A percentile compares a stretch with the other conserved stretches of the same genome.
Evolutionary conservation across 2,888 invertebrate species (phyloP).

Genomic region (Diarsia rubi): DNA sequence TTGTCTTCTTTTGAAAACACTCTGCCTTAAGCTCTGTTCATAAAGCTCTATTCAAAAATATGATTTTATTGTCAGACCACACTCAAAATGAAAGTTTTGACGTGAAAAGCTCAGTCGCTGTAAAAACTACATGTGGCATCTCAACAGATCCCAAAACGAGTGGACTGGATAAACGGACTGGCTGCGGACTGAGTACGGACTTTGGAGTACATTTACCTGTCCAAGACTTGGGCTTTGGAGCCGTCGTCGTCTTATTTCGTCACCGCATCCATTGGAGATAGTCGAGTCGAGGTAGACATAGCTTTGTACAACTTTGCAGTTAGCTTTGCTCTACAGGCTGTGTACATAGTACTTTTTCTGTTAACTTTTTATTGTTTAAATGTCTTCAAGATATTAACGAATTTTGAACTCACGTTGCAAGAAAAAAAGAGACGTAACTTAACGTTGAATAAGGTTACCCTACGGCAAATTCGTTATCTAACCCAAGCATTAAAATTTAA

Average conservation of each 20-base stretch:
- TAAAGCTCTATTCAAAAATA: constrained; percentile 18
- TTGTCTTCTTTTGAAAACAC: constrained; percentile 43
- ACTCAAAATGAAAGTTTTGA: not conserved
- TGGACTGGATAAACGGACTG: not conserved
- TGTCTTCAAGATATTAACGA: not conserved
- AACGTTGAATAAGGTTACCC: constrained; percentile 3
- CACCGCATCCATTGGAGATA: too few species aligned
- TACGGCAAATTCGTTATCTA: not conserved
- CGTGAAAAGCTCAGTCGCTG: not conserved
- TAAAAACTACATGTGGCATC: not conserved
- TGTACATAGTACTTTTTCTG: not conserved
- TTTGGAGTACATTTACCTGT: not conserved
- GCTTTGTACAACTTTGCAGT: too few species aligned
- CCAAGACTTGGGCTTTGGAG: too few species aligned
- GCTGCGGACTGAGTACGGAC: too few species aligned
- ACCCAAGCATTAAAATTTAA: constrained; percentile 14
- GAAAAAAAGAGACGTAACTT: not conserved
- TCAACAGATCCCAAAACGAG: not conserved
- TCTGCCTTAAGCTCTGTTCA: too few species aligned
- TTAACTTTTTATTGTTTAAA: not conserved
- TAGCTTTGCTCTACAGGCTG: too few species aligned
- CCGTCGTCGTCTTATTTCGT: too few species aligned
- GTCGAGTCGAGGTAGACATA: too few species aligned
- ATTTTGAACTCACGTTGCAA: too few species aligned
- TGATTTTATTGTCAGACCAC: not conserved